A percentile compares a stretch with the other conserved stretches of the same genome.
phyloP scores from a whole-genome alignment of 2,113 vertebrate genomes.

The Alligator sinensis region DNA sequence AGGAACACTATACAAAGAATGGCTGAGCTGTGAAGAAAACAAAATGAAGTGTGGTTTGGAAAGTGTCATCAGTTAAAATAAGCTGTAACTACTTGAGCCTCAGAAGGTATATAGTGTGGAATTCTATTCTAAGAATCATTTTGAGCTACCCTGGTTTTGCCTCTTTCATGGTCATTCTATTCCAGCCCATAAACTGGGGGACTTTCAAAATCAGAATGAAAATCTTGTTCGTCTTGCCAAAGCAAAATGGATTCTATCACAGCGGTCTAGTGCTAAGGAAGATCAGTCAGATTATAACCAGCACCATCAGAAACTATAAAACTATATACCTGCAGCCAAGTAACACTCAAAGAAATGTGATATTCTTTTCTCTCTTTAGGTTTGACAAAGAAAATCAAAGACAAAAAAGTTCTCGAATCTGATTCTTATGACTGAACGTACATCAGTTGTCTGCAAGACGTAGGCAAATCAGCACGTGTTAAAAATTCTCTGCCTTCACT shows the following conservation, averaged over 20 bases:
- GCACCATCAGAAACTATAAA: neutral
- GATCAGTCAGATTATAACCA: neutral
- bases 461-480: neutral
- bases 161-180: neutral
- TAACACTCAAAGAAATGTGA: neutral
- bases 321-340: neutral
- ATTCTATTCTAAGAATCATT: neutral
- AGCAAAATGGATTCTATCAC: neutral
- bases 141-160: neutral
- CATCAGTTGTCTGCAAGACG: neutral
- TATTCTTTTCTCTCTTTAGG: neutral
- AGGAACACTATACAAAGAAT: neutral
- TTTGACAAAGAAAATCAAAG: neutral
- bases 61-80: neutral
- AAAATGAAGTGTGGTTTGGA: neutral
- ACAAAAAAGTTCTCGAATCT: neutral
- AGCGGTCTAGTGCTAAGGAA: neutral
- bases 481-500: too few relatives aligned
- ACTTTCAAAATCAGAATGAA: constrained; percentile 12
- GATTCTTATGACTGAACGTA: neutral
- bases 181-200: neutral
- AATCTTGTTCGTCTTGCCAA: neutral
- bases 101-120: neutral
- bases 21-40: neutral
- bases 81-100: neutral